Evolutionary conservation across 1,140 invertebrate genomes (phyloP), one percentile per base, ranked within the genome.

Genomic region (Cryptotermes secundus): DNA sequence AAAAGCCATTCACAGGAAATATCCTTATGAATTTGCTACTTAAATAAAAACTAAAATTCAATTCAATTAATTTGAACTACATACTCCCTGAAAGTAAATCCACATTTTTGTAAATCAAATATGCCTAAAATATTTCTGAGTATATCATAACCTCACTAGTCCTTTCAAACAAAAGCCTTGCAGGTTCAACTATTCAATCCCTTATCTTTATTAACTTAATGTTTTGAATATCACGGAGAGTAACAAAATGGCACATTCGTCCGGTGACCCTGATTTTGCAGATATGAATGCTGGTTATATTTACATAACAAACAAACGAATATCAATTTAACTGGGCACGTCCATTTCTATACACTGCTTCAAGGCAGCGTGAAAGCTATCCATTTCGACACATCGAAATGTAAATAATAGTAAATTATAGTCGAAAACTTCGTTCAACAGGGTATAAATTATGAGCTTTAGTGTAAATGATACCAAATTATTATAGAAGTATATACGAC

Each of bases 321-420:
- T 72, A 72, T 72, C 59, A 72, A n/a, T 72, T 72, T 72, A 31
- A 14, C 59, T 31, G 19, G 9, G 59, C 26, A 14, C n/a, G n/a
- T 72, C 4, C 26, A 72, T n/a, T 72, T 72, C 59, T 72, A 31
- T 72, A 31, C n/a, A 72, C n/a, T 72, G 59, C 59, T 31, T 72
- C 7, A 72, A 72, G 59, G 59, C 59, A 72, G 59, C n/a, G 19
- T 72, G 59, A 72, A 72, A 72, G 59, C 59, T 72, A 72, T 72
- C 59, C 59, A 72, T 72, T 72, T 72, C 59, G 26, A 72, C n/a
- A 72, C 59, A 72, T 72, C 59, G 59, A 72, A 72, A 72, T 72
- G 59, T 72, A 72, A 72, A 72, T 72, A 72, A 72, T 72, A 72
- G 59, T 72, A 72, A 72, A 72, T 72, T 72, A 72, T 72, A 72